Evolutionary conservation across 1,140 invertebrate genomes (phyloP), one percentile per base, ranked within the genome.

Genomic region (Sycophaga agraensis): DNA sequence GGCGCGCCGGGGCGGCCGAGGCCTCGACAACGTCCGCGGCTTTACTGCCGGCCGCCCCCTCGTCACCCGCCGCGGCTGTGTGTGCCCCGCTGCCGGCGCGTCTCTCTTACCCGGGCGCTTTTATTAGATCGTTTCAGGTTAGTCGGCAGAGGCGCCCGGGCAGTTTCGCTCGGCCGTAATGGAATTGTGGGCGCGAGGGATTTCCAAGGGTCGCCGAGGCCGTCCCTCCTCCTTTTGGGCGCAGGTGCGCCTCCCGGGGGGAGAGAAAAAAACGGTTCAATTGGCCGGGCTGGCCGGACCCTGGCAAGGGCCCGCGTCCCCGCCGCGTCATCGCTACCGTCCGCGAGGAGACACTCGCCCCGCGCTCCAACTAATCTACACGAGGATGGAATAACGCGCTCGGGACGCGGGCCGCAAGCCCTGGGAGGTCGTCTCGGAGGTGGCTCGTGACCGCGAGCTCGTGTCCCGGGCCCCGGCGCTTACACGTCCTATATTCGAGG

Each of bases 151-250:
- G 12, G 14, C 26, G 26, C 14, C 17, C n/a, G 40, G 19, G 21
- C 53, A 55, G 53, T 55, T 55, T 46, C 42, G 46, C 45, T 24
- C 37, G 49, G 24, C 53, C 14, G 48, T 60, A 60, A 60, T 53
- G 49, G 48, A n/a, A 60, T 59, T 43, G 57, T 40, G 56, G 54
- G 31, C 42, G 39, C 37, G 53, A 21, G 12, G 40, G n/a, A n/a
- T n/a, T n/a, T n/a, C n/a, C n/a, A n/a, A n/a, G n/a, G n/a, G n/a
- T n/a, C n/a, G n/a, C n/a, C n/a, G n/a, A n/a, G n/a, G n/a, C n/a
- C n/a, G n/a, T n/a, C n/a, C 16, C 17, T 17, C 39, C 43, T 45
- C 11, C 43, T 39, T 39, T 34, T 6, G n/a, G 42, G 2, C 45
- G 49, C 43, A 48, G 54, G 42, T 46, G 54, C 24, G 22, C 12